Base-by-base conservation (phyloP, 2,797 vertebrate genomes). In the Nyctibius grandis region DNA sequence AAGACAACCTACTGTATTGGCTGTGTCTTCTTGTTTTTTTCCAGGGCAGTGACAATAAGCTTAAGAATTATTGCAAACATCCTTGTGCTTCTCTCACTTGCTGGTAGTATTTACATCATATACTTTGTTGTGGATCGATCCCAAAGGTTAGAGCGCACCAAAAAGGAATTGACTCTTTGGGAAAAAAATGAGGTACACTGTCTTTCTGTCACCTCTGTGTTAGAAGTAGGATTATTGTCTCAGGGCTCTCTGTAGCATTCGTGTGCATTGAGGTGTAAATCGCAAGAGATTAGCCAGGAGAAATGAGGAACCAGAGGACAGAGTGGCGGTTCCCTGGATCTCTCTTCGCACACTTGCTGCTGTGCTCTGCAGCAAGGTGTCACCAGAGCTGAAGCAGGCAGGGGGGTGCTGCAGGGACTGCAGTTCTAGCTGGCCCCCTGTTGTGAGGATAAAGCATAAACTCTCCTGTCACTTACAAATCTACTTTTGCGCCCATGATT, bases 71-170 rank as follows among this genome's bases (percentile, higher is more conserved):
- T 99, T 28, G 99, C 99, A 89, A 99, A 99, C 92, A 98, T 99
- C 91, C 98, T 99, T 47, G 99, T 99, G 60, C 98, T 99, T 23
- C 98, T 99, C 23, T 99, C 99, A 0, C 98, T 99, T 44, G 99
- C 99, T 3, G 99, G 99, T 33, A 99, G 99, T 96, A 99, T 99
- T 96, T 99, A 99, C 94, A 99, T 99, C 97, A 99, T 99, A 97
- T 99, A 99, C 95, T 99, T 99, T 86, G 99, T 99, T 4, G 99
- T 99, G 94, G 99, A 99, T 82, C 98, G 99, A 87, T 99, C 99
- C 63, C 99, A 99, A 98, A 99, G 97, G 96, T 97, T 99, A 48
- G 99, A 99, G 95, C 98, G 97, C 87, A 97, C 98, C 70, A 99
- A 99, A 97, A 98, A 97, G 26, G 99, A 99, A 97, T 91, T 99